Evolutionary conservation across 2,797 vertebrate species (phyloP), one percentile per base, ranked within the genome.

Genomic region (Leptoclinus maculatus): DNA sequence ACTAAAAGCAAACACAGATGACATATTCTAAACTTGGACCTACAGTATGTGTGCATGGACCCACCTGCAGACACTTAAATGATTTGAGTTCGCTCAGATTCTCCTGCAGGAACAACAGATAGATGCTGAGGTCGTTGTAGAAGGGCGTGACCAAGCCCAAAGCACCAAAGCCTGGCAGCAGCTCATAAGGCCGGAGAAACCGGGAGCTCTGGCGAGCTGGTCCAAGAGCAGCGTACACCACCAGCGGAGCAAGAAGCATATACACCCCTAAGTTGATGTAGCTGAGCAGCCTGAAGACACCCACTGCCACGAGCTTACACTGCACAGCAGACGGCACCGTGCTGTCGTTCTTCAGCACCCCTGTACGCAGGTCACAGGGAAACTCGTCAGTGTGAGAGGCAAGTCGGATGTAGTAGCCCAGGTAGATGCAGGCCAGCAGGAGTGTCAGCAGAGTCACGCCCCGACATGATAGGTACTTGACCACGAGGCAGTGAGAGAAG

Each of bases 61-160:
- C 29, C 73, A 95, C 95, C 94, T 98, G 97, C 43, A 99, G 95
- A 87, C 97, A 98, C 85, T 98, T 99, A 85, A 95, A 98, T 0
- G 98, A 99, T 83, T 99, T 98, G 34, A 99, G 95, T 76, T 97
- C 96, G 49, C 97, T 98, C 76, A 99, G 93, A 0, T 99, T 99
- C 93, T 99, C 98, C 65, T 97, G 95, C 74, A 99, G 91, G 91
- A 99, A 99, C 71, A 98, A 94, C 63, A 97, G 94, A 77, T 98
- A 99, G 85, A 99, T 96, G 82, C 96, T 97, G 89, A 99, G 94
- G 90, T 99, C 98, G 1, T 97, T 96, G 87, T 97, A 98, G 58
- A 92, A 84, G 3, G 95, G 95, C 0, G 94, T 95, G 69, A 94
- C 92, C 63, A 96, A 78, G 41, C 95, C 96, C 74, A 98, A 91